Conservation (phyloP, 2,113 vertebrate species). For the Setophaga petechia region DNA sequence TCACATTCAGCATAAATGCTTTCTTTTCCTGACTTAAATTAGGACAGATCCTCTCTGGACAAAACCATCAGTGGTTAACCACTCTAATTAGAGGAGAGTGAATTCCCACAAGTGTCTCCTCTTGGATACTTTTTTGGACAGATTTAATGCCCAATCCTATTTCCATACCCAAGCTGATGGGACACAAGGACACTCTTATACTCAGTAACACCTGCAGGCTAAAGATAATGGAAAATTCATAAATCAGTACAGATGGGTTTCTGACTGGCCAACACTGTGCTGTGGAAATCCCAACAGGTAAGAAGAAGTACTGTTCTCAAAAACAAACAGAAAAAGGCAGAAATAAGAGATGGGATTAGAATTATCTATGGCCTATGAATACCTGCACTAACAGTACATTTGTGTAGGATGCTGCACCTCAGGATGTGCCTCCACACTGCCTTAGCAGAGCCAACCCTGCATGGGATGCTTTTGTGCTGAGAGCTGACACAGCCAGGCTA, state of each 20-base stretch:
- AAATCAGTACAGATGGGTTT: background rate
- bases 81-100: background rate
- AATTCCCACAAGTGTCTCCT: background rate
- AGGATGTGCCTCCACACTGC: background rate
- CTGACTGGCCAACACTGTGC: background rate
- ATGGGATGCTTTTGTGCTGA: background rate
- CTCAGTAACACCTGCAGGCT: background rate
- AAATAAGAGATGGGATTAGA: background rate
- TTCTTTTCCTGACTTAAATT: background rate
- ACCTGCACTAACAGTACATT: background rate
- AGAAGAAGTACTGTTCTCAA: background rate
- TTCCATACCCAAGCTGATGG: background rate
- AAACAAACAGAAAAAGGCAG: background rate
- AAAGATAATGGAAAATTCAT: background rate
- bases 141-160: background rate
- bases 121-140: background rate
- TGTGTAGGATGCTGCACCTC: background rate
- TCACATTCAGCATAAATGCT: background rate
- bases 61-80: background rate
- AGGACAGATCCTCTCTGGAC: background rate
- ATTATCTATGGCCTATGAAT: background rate
- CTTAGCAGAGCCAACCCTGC: background rate
- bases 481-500: background rate
- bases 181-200: background rate
- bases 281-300: background rate